phyloP scores from a whole-genome alignment of 2,113 vertebrate species.

The Pterocles burchelli region DNA sequence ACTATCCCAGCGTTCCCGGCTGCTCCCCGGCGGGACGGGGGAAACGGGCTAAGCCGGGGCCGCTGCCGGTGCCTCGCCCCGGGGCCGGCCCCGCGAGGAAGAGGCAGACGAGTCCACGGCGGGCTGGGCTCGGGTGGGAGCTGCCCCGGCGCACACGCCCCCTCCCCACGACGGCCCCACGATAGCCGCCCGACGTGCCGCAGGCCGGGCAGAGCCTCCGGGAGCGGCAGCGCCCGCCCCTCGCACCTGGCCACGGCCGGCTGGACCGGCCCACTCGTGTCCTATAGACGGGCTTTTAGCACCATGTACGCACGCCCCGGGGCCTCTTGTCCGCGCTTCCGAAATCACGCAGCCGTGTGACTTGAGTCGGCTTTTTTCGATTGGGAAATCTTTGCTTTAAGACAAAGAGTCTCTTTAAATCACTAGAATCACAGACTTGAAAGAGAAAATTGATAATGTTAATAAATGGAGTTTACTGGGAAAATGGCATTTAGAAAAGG shows the following conservation, averaged over 20 bases:
- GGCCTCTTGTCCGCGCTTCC: not conserved
- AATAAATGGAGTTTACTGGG: conserved; percentile 4
- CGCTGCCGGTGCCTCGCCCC: not conserved
- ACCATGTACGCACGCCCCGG: accelerated
- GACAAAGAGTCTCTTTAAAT: conserved; percentile 2
- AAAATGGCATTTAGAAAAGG: conserved; percentile 28
- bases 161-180: not conserved
- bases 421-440: not conserved
- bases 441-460: conserved; percentile 21
- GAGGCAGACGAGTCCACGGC: too few relatives aligned
- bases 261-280: not conserved
- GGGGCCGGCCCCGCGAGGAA: not conserved
- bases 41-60: not conserved
- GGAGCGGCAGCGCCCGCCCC: not conserved
- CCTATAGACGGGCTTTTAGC: not conserved
- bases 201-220: not conserved
- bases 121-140: not conserved
- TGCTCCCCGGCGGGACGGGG: not conserved
- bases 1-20: not conserved
- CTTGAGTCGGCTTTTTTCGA: not conserved
- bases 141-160: not conserved
- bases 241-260: not conserved
- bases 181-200: not conserved
- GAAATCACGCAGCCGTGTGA: not conserved
- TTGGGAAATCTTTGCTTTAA: conserved; percentile 18